A percentile compares a stretch with the other conserved stretches of the same genome.
Evolutionary conservation across 2,797 vertebrate genomes (phyloP).

Genomic region (Myotis vivesi): DNA sequence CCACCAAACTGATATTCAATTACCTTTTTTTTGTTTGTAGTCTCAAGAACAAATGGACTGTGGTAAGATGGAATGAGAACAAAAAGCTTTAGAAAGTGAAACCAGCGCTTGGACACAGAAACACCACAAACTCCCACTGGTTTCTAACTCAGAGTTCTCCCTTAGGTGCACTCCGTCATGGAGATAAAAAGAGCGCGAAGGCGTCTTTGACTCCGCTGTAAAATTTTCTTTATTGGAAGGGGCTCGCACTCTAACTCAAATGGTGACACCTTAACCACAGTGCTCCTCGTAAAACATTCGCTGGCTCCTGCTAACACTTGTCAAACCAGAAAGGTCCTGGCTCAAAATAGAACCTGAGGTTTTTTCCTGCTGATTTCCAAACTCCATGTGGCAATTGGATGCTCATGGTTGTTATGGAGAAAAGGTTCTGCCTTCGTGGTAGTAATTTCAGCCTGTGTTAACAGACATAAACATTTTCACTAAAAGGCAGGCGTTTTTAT

Average conservation of each 20-base stretch:
- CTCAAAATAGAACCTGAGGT: fast-evolving
- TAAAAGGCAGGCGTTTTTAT: neutral
- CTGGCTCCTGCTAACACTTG: neutral
- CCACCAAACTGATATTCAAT: neutral
- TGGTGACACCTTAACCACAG: neutral
- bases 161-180: fast-evolving
- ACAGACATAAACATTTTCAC: neutral
- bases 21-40: neutral
- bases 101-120: neutral
- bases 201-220: neutral
- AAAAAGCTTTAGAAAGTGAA: neutral
- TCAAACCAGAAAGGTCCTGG: neutral
- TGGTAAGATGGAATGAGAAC: neutral
- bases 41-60: neutral
- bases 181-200: neutral
- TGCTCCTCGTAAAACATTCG: neutral
- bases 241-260: neutral
- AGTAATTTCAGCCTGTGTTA: neutral
- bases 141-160: neutral
- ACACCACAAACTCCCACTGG: neutral
- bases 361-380: neutral
- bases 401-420: neutral
- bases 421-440: neutral
- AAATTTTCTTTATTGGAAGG: neutral
- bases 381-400: neutral